Evolutionary conservation across 2,888 invertebrate species (phyloP).

Genomic region (Hirtodrosophila duncani): DNA sequence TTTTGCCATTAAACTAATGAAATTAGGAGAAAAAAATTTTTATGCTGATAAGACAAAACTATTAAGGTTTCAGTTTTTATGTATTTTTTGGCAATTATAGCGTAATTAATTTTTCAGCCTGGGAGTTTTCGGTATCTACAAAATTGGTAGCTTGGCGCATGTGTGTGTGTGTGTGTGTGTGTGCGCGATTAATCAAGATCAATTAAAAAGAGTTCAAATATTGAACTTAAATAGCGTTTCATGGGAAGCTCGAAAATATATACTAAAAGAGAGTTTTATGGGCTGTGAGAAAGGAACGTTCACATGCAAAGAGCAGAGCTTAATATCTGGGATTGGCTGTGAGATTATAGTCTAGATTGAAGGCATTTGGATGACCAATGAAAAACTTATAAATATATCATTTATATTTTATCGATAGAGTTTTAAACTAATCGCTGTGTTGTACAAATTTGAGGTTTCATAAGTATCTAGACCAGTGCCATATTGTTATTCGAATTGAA

Average conservation of each 20-base stretch:
- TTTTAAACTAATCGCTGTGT: too few species aligned
- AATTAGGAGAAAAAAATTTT: constrained; percentile 60
- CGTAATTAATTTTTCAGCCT: constrained; percentile 57
- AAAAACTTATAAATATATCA: too few species aligned
- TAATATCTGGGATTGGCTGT: too few species aligned
- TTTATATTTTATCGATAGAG: too few species aligned
- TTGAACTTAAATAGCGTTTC: constrained; percentile 54
- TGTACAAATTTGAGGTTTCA: too few species aligned
- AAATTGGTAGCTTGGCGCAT: constrained; percentile 17
- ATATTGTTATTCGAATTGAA: too few species aligned
- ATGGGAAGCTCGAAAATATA: constrained; percentile 31
- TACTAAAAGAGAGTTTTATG: too few species aligned
- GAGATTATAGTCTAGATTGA: too few species aligned
- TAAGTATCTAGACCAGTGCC: too few species aligned
- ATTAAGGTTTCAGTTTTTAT: constrained; percentile 53
- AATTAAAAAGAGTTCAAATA: constrained; percentile 69
- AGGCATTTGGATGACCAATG: too few species aligned
- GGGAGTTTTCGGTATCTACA: constrained; percentile 35
- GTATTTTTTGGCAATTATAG: constrained; percentile 53
- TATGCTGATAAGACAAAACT: constrained; percentile 68
- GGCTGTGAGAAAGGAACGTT: too few species aligned
- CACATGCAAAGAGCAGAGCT: too few species aligned
- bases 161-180: constrained; percentile 35
- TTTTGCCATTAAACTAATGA: constrained; percentile 67
- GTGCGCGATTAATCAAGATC: constrained; percentile 70